Conservation (phyloP, 2,113 vertebrate genomes). For the Salvelinus namaycush region DNA sequence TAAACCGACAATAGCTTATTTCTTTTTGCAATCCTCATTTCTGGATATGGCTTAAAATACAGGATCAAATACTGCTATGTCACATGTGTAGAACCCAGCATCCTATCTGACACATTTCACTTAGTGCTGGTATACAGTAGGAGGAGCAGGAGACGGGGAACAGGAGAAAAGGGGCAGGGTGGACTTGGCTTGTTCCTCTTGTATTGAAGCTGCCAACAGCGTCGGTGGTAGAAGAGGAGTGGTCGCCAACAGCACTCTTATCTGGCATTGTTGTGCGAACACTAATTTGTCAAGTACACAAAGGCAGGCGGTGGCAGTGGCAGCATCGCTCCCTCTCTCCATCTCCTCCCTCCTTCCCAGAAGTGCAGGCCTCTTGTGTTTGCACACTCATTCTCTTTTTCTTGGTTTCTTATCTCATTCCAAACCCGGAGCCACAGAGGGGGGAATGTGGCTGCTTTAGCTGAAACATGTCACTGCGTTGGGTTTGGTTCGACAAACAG, state of each 20-base stretch:
- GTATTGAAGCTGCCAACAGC: background rate
- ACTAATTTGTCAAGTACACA: constrained; percentile 1
- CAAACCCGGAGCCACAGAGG: background rate
- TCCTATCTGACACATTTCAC: background rate
- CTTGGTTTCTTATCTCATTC: background rate
- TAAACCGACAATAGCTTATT: too few species aligned
- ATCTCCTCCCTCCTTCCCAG: background rate
- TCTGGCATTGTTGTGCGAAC: background rate
- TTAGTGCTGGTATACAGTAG: background rate
- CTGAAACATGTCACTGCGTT: too few species aligned
- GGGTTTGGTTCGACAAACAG: background rate
- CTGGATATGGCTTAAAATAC: too few species aligned
- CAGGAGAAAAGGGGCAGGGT: background rate
- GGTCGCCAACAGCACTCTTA: background rate
- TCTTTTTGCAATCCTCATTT: too few species aligned
- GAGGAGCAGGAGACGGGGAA: background rate
- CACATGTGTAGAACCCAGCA: background rate
- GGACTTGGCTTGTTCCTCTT: constrained; percentile 4
- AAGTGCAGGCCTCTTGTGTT: background rate
- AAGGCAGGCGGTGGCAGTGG: background rate
- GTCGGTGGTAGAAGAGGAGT: background rate
- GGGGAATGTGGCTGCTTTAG: background rate
- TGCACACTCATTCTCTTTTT: background rate
- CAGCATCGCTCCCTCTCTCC: background rate
- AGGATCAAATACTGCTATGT: too few species aligned